Percentiles rank a stretch among this genome's conserved stretches.
phyloP scores from a whole-genome alignment of 2,797 vertebrate species.

The Phataginus tricuspis region DNA sequence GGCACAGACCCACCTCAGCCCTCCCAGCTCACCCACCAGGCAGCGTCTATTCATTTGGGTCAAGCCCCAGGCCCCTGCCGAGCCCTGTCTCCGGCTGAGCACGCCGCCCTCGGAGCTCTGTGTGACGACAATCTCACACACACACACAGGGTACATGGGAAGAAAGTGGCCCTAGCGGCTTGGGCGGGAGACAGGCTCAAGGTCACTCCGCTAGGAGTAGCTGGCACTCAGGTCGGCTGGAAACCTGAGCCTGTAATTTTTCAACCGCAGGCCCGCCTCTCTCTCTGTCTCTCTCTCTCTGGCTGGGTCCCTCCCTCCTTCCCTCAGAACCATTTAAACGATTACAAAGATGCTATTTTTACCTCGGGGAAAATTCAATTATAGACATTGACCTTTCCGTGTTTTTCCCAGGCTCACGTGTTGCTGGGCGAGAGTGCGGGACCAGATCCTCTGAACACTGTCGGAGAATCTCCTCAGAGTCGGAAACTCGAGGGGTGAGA shows the following conservation, averaged over 20 bases:
- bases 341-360: slow-evolving; percentile 81
- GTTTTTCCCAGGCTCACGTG: slow-evolving; percentile 54
- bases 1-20: neutral
- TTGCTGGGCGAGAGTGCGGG: neutral
- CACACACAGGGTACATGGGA: neutral
- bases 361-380: slow-evolving; percentile 74
- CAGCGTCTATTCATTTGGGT: neutral
- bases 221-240: neutral
- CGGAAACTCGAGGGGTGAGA: neutral
- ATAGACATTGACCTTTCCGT: slow-evolving; percentile 75
- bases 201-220: neutral
- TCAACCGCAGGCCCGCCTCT: neutral
- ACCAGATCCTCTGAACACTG: neutral
- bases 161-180: neutral
- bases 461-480: neutral
- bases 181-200: neutral
- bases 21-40: rapidly evolving
- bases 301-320: neutral
- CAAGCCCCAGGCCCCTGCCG: rapidly evolving
- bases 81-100: neutral
- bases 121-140: too few species aligned
- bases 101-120: neutral
- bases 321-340: slow-evolving; percentile 63
- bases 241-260: neutral
- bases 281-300: neutral